These are phyloP conservation scores for Hypanus sabinus DNA, from an alignment of 2,113 vertebrate species.

Conservation along the genomic window DNA sequence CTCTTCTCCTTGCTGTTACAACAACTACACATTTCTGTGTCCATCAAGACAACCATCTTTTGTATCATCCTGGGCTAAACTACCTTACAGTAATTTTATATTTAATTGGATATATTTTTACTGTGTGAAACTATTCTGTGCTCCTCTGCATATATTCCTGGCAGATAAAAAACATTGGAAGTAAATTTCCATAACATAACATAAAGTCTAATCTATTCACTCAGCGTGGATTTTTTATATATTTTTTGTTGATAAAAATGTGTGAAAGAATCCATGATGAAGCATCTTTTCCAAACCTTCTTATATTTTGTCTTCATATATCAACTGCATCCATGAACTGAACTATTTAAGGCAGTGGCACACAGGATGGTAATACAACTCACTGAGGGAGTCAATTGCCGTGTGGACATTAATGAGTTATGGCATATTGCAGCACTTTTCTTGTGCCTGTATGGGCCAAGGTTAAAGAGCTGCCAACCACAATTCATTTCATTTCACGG, in stretches of 20 bases:
- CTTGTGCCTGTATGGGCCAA: slow-evolving; percentile 15
- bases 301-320: slow-evolving; percentile 4
- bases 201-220: background rate
- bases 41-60: no score
- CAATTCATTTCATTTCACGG: slow-evolving; percentile 29
- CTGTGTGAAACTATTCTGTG: background rate
- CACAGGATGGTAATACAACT: slow-evolving; percentile 15
- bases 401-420: slow-evolving; percentile 25
- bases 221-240: background rate
- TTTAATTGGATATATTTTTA: background rate
- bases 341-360: background rate
- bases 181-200: background rate
- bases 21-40: no score
- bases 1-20: no score
- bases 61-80: background rate
- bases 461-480: slow-evolving; percentile 34
- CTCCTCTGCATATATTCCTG: background rate
- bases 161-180: background rate
- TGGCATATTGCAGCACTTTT: slow-evolving; percentile 32
- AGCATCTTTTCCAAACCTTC: background rate
- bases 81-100: background rate
- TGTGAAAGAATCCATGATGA: background rate
- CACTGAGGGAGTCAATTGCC: background rate
- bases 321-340: background rate
- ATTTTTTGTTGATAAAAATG: background rate